Evolutionary conservation across 2,113 vertebrate species (phyloP).

Genomic region (Hippocampus zosterae): DNA sequence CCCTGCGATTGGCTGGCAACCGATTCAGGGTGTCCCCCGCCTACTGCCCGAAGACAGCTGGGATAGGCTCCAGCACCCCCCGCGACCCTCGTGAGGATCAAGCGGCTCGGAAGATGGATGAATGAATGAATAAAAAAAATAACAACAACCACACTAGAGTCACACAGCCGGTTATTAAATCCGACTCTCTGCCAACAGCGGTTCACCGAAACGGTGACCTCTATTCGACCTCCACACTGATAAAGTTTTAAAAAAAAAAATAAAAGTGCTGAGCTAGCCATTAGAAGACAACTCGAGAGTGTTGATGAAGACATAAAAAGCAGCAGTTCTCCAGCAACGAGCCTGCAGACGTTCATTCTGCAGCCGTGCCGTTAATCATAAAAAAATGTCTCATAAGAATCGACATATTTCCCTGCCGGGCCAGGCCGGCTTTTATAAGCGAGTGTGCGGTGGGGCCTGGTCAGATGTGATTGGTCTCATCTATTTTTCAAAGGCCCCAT

Average conservation of each 20-base stretch:
- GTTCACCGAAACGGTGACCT: conserved; percentile 31
- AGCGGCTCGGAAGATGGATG: no score
- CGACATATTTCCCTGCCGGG: conserved; percentile 3
- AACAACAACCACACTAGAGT: conserved; percentile 5
- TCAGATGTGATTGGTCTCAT: conserved; percentile 24
- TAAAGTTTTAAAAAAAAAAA: conserved; percentile 10
- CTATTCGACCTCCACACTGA: conserved; percentile 23
- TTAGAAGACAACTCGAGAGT: conserved; percentile 2
- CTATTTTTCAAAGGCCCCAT: conserved; percentile 44
- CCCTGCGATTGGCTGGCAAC: no score
- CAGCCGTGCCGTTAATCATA: background rate
- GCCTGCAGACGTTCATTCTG: background rate
- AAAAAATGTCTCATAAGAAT: conserved; percentile 3
- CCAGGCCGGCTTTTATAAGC: conserved; percentile 13
- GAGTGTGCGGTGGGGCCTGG: conserved; percentile 18
- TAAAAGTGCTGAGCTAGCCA: conserved; percentile 9
- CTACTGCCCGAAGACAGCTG: no score
- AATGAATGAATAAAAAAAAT: no score
- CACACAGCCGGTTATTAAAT: conserved; percentile 36
- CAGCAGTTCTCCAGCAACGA: conserved; percentile 14
- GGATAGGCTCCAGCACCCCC: no score
- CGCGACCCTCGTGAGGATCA: no score
- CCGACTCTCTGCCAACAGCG: conserved; percentile 15
- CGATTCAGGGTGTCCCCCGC: no score
- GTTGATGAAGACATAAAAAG: conserved; percentile 23